phyloP scores from a whole-genome alignment of 2,797 vertebrate species.

The Chelonia mydas region DNA sequence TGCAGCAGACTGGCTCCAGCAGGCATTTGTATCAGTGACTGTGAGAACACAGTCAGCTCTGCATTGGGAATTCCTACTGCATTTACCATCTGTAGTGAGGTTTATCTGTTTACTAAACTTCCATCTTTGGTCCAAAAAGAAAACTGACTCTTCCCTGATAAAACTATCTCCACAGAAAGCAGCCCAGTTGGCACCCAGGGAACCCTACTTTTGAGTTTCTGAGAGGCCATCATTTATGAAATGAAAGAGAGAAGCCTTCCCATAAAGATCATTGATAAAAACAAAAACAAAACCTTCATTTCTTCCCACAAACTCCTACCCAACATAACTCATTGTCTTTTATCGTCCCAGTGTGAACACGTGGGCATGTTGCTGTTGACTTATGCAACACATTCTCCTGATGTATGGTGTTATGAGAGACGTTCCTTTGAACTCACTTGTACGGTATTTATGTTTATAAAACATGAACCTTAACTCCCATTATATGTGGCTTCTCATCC shows the following conservation, averaged over 20 bases:
- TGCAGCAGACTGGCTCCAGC: not conserved
- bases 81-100: accelerated
- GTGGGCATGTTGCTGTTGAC: not conserved
- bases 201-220: not conserved
- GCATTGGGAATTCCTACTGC: not conserved
- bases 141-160: not conserved
- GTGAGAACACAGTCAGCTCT: not conserved
- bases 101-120: not conserved
- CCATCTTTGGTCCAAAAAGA: not conserved
- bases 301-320: not conserved
- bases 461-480: not conserved
- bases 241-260: not conserved
- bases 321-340: not conserved
- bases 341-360: not conserved
- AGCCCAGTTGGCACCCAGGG: not conserved
- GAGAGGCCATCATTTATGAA: accelerated
- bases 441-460: not conserved
- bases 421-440: not conserved
- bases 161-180: not conserved
- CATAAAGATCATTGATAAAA: not conserved
- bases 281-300: not conserved
- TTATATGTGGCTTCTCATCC: not conserved
- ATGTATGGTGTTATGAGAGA: not conserved
- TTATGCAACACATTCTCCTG: not conserved
- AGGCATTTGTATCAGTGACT: not conserved